A percentile compares a stretch with the other conserved stretches of the same genome.
These are phyloP conservation scores for Myotis brandtii DNA, from an alignment of 2,113 vertebrate species.

Conservation along the genomic window DNA sequence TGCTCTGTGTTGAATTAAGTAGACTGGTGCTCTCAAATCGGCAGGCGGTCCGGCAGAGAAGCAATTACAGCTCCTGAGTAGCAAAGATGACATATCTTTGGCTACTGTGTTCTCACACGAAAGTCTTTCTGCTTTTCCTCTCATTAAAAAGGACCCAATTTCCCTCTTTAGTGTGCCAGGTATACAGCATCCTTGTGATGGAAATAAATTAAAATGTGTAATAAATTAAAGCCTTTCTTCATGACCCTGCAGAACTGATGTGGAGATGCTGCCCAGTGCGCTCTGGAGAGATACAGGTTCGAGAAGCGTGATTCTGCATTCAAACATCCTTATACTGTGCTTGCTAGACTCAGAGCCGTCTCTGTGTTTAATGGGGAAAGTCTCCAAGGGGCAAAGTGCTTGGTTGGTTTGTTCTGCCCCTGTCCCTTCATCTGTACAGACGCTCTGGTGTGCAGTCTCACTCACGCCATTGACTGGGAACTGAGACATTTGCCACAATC, in stretches of 20 bases:
- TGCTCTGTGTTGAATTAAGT: not conserved
- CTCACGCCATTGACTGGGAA: not conserved
- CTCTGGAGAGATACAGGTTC: fast-evolving
- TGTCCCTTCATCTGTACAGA: not conserved
- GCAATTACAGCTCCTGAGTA: not conserved
- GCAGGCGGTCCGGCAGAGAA: not conserved
- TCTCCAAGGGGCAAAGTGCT: no score
- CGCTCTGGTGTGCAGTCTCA: not conserved
- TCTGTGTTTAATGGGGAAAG: not conserved
- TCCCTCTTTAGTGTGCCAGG: not conserved
- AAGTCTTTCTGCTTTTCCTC: not conserved
- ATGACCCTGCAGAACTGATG: fast-evolving
- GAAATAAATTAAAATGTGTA: not conserved
- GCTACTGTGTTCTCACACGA: not conserved
- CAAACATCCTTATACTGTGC: fast-evolving
- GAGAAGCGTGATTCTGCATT: fast-evolving
- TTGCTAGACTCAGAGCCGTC: not conserved
- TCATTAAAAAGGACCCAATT: not conserved
- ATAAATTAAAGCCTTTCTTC: no score
- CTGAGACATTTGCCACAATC: not conserved
- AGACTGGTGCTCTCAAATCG: no score
- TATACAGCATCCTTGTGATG: not conserved
- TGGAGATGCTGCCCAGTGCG: fast-evolving
- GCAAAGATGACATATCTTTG: not conserved
- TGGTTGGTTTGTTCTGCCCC: not conserved